Evolutionary conservation across 1,140 invertebrate species (phyloP), one percentile per base, ranked within the genome.

Genomic region (Hyposmocoma kahamanoa): DNA sequence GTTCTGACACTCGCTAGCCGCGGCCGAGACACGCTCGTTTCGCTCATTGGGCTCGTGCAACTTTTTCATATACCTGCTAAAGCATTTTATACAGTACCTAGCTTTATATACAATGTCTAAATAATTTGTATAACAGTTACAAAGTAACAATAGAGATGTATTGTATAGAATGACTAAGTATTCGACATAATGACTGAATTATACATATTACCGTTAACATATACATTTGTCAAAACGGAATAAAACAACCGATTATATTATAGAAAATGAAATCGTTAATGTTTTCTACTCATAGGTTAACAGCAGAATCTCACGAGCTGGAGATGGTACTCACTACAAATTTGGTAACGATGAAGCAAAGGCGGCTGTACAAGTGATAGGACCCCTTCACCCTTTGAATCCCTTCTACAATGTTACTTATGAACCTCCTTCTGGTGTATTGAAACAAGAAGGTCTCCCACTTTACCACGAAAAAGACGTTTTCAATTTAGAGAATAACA

Each of bases 361-460:
- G 24, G 46, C 56, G 5, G 51, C 53, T 0, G 78, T 82, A 0
- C 68, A 62, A 2, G 71, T 69, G 11, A 20, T 61, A 1, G 76
- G 78, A 2, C 53, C 59, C 5, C 15, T 76, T 3, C 81, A 84
- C 53, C 81, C 81, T 15, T 28, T 84, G 1, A 84, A 84, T 39
- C 78, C 75, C 0, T 56, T 57, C 9, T 84, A 70, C 47, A 81
- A 59, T 20, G 60, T 66, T 4, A 69, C 54, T 0, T 74, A 68
- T 21, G 17, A 60, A 8, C 47, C 68, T 8, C 81, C 81, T 1
- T 52, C 67, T 6, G 62, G 59, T 1, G 41, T 49, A 0, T 50
- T 84, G 5, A 67, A 70, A 20, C 56, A 69, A 1, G 24, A 26
- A 11, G 24, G 24, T 6, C 24, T 26, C 24, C 24, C 24, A 26